A percentile compares a stretch with the other conserved stretches of the same genome.
Evolutionary conservation across 2,797 vertebrate species (phyloP).

Genomic region (Lutra lutra): DNA sequence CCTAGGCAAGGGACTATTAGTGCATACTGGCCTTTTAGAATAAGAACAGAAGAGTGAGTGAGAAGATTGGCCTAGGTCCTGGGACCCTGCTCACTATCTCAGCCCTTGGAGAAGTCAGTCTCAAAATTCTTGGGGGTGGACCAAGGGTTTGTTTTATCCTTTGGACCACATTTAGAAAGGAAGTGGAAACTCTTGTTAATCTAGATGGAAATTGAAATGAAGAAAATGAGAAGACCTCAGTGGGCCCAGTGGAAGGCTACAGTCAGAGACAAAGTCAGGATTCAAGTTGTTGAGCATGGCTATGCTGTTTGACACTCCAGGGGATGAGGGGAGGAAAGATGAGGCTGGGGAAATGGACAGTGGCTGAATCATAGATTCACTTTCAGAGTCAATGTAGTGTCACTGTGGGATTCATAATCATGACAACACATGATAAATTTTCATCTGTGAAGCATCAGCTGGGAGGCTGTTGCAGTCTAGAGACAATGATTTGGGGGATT

Average conservation of each 20-base stretch:
- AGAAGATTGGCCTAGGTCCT: background rate
- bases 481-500: slow-evolving; percentile 1
- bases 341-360: background rate
- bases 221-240: background rate
- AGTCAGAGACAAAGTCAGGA: background rate
- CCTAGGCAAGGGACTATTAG: background rate
- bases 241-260: background rate
- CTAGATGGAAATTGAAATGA: background rate
- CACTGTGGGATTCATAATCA: background rate
- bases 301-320: background rate
- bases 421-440: background rate
- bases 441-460: background rate
- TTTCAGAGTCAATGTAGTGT: background rate
- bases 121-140: background rate
- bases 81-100: background rate
- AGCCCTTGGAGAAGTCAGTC: background rate
- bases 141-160: background rate
- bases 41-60: background rate
- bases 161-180: slow-evolving; percentile 42
- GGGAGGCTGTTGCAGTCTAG: background rate
- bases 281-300: background rate
- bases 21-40: background rate
- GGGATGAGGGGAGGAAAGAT: background rate
- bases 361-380: background rate
- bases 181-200: background rate